phyloP scores from a whole-genome alignment of 2,888 invertebrate species.

The Tillus elongatus region DNA sequence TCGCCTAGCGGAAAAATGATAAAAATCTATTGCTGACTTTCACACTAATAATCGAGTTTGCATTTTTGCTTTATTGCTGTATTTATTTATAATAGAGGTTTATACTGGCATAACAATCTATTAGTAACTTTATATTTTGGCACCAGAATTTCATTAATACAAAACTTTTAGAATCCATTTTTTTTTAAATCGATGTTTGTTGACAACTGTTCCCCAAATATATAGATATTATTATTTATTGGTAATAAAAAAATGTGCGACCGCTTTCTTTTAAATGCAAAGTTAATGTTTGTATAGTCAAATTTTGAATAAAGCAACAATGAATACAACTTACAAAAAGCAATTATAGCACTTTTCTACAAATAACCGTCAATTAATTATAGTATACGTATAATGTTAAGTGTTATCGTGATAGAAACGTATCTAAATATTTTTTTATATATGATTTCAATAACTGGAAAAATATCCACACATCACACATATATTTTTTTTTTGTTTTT shows the following conservation, averaged over 20 bases:
- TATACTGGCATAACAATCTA: conserved; percentile 29
- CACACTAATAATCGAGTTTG: conserved; percentile 1
- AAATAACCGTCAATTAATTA: too few relatives aligned
- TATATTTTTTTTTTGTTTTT: conserved; percentile 29
- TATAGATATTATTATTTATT: conserved; percentile 25
- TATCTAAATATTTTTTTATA: conserved; percentile 39
- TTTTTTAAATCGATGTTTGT: conserved; percentile 40
- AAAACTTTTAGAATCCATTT: conserved; percentile 38
- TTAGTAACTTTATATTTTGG: conserved; percentile 41
- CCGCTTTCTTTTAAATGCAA: conserved; percentile 16
- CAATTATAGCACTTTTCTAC: conserved; percentile 30
- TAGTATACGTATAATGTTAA: too few relatives aligned
- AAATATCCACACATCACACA: conserved; percentile 40
- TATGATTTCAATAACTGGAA: conserved; percentile 36
- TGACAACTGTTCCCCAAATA: conserved; percentile 37
- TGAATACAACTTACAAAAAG: conserved; percentile 37
- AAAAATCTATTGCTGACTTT: too few relatives aligned
- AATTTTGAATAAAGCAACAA: conserved; percentile 36
- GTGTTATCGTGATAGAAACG: conserved; percentile 40
- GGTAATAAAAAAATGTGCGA: conserved; percentile 28
- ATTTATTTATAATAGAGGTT: conserved; percentile 24
- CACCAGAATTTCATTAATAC: conserved; percentile 39
- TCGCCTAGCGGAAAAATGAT: conserved; percentile 10
- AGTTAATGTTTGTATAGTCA: conserved; percentile 10
- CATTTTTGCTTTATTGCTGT: conserved; percentile 25